These are phyloP conservation scores for Pseudoips prasinana DNA, from an alignment of 2,888 invertebrate genomes.

Conservation along the genomic window DNA sequence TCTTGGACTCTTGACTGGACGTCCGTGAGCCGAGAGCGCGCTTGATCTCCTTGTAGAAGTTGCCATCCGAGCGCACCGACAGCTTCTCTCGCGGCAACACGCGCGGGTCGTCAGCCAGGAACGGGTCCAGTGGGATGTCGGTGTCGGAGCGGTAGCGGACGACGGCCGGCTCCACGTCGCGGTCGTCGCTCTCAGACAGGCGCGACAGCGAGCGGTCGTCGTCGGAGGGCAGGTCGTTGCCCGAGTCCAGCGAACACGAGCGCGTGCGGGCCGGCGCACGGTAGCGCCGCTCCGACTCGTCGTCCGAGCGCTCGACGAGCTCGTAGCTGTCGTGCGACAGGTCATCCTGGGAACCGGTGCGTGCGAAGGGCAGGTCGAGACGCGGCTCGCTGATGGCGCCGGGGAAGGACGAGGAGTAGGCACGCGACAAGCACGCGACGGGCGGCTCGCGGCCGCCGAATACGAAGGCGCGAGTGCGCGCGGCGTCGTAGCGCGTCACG, in stretches of 20 bases:
- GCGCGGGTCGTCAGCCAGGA: conserved; percentile 89
- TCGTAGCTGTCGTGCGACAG: conserved; percentile 95
- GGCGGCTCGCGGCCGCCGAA: conserved; percentile 39
- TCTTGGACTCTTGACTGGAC: conserved; percentile 87
- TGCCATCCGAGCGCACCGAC: conserved; percentile 87
- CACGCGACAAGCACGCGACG: conserved; percentile 86
- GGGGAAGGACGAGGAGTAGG: conserved; percentile 93
- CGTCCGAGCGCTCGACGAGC: conserved; percentile 88
- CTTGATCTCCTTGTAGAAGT: conserved; percentile 87
- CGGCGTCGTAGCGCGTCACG: conserved; percentile 50
- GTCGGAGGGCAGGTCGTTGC: conserved; percentile 89
- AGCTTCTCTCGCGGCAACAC: conserved; percentile 87
- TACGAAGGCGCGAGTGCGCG: conserved; percentile 63
- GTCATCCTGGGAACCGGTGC: conserved; percentile 91
- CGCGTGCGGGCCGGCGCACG: conserved; percentile 75
- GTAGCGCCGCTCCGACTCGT: conserved; percentile 73
- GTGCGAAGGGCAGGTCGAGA: conserved; percentile 83
- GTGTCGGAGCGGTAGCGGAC: conserved; percentile 85
- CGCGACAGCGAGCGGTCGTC: conserved; percentile 84
- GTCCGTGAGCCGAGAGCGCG: conserved; percentile 84
- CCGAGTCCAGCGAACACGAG: conserved; percentile 89
- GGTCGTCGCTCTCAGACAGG: conserved; percentile 75
- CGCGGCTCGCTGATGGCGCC: conserved; percentile 88
- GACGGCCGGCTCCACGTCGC: conserved; percentile 80
- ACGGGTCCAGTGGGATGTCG: conserved; percentile 88